These are phyloP conservation scores for Temnothorax curvispinosus DNA, from an alignment of 1,140 invertebrate species.

Conservation along the genomic window DNA sequence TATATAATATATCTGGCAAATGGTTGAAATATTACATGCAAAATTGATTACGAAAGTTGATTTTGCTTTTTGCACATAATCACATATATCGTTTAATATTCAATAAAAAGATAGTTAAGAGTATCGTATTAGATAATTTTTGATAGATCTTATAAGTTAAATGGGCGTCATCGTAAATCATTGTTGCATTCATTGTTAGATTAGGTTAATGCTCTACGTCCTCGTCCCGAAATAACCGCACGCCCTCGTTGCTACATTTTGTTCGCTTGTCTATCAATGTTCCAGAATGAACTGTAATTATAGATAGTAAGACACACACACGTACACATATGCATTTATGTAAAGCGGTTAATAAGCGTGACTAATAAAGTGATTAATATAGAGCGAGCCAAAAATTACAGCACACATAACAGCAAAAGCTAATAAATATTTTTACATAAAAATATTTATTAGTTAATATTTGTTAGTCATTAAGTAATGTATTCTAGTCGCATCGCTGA, in stretches of 20 bases:
- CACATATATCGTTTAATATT: not conserved
- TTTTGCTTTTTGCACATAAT: not conserved
- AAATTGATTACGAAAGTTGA: not conserved
- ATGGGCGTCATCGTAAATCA: not conserved
- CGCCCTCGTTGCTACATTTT: slow-evolving; percentile 73
- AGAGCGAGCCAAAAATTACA: not conserved
- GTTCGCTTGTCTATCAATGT: slow-evolving; percentile 66
- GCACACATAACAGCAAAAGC: not conserved
- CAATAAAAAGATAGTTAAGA: not conserved
- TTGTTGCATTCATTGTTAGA: slow-evolving; percentile 24
- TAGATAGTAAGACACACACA: not conserved
- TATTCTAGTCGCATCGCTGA: not conserved
- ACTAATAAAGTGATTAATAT: slow-evolving; percentile 9
- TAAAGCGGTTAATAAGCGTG: slow-evolving; percentile 3
- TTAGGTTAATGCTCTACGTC: slow-evolving; percentile 77
- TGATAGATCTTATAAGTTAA: not conserved
- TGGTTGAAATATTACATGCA: not conserved
- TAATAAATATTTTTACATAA: not conserved
- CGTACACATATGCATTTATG: not conserved
- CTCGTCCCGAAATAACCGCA: slow-evolving; percentile 77
- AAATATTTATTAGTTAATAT: not conserved
- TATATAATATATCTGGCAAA: not conserved
- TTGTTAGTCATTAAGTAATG: not conserved
- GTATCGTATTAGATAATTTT: not conserved
- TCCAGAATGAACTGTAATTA: not conserved